A percentile compares a stretch with the other conserved stretches of the same genome.
phyloP scores from a whole-genome alignment of 2,113 vertebrate species.

The Melanerpes aurifrons region DNA sequence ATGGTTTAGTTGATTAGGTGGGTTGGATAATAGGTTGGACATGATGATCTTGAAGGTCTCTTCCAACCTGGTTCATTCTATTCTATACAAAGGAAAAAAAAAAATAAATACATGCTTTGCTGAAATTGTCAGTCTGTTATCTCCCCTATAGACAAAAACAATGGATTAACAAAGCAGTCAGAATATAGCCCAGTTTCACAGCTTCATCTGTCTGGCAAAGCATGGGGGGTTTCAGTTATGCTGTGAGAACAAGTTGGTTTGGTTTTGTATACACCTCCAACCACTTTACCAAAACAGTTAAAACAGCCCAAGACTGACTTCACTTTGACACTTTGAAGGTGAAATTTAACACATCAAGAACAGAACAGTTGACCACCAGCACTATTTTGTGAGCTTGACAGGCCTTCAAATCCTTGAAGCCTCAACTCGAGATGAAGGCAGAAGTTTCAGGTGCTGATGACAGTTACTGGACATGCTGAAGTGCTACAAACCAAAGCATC shows the following conservation, averaged over 20 bases:
- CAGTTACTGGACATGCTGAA: background rate
- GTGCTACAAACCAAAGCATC: background rate
- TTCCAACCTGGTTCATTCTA: no score
- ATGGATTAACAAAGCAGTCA: slow-evolving; percentile 7
- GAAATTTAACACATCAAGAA: background rate
- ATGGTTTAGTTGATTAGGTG: no score
- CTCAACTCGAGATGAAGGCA: background rate
- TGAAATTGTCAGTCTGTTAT: slow-evolving; percentile 7
- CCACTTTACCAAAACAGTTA: background rate
- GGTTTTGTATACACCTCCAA: background rate
- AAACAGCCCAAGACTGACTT: background rate
- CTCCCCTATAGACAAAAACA: slow-evolving; percentile 16
- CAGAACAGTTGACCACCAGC: background rate
- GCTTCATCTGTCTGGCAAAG: background rate
- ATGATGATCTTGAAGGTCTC: no score
- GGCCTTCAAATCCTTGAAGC: background rate
- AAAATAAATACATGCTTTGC: background rate
- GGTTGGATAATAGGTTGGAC: no score
- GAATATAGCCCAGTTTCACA: background rate
- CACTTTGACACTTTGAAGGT: background rate
- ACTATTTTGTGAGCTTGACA: background rate
- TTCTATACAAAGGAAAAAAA: background rate
- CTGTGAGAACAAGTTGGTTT: background rate
- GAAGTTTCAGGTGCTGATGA: background rate
- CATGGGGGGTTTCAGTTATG: background rate